Percentiles rank a stretch among this genome's conserved stretches.
phyloP scores from a whole-genome alignment of 1,140 invertebrate genomes.

The Cydia pomonella region DNA sequence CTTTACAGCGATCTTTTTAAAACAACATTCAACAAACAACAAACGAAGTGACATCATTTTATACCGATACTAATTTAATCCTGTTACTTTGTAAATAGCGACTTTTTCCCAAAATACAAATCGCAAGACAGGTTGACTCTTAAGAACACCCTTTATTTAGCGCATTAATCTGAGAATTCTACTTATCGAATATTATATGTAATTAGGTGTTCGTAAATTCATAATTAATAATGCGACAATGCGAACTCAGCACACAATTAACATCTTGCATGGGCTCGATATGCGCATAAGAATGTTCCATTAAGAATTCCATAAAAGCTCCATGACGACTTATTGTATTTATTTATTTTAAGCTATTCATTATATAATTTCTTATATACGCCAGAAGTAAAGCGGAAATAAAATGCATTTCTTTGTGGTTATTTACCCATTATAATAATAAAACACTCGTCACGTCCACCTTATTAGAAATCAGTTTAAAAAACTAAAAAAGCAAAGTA shows the following conservation, averaged over 20 bases:
- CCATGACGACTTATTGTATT: neutral
- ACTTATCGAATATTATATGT: constrained; percentile 26
- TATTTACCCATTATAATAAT: too few species aligned
- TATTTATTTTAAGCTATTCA: neutral
- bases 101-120: too few species aligned
- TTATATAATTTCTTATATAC: neutral
- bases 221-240: constrained; percentile 32
- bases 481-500: too few species aligned
- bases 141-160: neutral
- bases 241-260: constrained; percentile 22
- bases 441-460: too few species aligned
- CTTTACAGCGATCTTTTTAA: too few species aligned
- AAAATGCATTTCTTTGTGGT: too few species aligned
- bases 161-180: neutral
- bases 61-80: too few species aligned
- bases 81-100: too few species aligned
- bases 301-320: constrained; percentile 17
- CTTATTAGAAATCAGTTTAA: too few species aligned
- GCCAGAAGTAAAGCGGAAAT: too few species aligned
- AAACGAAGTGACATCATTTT: too few species aligned
- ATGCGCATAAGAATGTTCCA: constrained; percentile 9
- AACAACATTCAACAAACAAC: too few species aligned
- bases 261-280: constrained; percentile 13
- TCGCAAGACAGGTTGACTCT: neutral
- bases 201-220: constrained; percentile 27